Percentiles rank a stretch among this genome's conserved stretches.
These are phyloP conservation scores for Triplophysa siluroides DNA, from an alignment of 2,113 vertebrate genomes.

Conservation along the genomic window DNA sequence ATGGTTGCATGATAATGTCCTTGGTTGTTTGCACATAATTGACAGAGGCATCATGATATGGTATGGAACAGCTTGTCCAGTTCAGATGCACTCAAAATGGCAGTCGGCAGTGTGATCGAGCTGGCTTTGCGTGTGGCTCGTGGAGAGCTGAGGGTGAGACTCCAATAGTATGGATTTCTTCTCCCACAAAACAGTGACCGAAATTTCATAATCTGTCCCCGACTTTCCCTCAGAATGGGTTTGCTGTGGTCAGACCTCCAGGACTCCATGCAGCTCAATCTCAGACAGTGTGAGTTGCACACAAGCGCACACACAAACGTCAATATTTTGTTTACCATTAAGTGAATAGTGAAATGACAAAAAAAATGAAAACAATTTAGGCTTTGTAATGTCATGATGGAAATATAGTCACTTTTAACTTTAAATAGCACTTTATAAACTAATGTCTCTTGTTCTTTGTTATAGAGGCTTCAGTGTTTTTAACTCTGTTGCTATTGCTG, in stretches of 20 bases:
- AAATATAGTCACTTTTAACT: too few relatives aligned
- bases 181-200: background rate
- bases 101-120: constrained; percentile 86
- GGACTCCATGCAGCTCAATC: constrained; percentile 88
- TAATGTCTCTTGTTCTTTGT: background rate
- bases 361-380: background rate
- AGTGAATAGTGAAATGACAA: background rate
- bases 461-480: constrained; percentile 90
- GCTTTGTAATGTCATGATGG: too few relatives aligned
- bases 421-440: too few relatives aligned
- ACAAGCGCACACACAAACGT: constrained; percentile 28
- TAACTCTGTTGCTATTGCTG: constrained; percentile 92
- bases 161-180: background rate
- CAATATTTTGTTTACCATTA: background rate
- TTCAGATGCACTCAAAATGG: constrained; percentile 62
- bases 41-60: background rate
- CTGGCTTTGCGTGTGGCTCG: constrained; percentile 89
- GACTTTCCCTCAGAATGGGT: constrained; percentile 82
- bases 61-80: constrained; percentile 83
- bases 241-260: constrained; percentile 90
- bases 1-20: background rate
- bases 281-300: constrained; percentile 83
- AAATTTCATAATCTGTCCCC: background rate
- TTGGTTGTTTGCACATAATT: background rate
- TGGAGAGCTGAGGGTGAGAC: constrained; percentile 85